Base-by-base conservation (phyloP, 1,140 invertebrate genomes). In the Macrobrachium nipponense region DNA sequence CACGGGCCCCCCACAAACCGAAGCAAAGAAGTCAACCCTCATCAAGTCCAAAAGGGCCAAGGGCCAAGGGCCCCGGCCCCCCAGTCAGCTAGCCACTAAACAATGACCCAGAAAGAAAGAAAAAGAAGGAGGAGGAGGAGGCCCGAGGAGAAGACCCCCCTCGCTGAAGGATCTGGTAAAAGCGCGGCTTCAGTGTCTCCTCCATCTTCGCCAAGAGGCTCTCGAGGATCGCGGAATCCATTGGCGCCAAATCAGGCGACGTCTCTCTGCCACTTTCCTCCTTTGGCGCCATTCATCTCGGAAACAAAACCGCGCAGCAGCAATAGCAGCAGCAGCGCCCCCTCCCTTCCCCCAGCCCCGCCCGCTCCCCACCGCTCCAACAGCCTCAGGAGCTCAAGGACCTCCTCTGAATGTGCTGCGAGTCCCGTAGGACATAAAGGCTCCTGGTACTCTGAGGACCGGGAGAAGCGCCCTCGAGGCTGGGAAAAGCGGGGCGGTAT, bases 211-310 rank as follows among this genome's bases (percentile, higher is more conserved):
- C 10, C 18, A n/a, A 72, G 43, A 70, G 62, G 77, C 77, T 86
- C n/a, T 86, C 68, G 84, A 86, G 84, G 80, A 77, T 86, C 73
- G 84, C 77, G 84, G 84, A 86, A 80, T 86, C 77, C 70, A 86
- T 86, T 86, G 84, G 77, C 20, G 84, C 84, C 70, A 86, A 86
- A 86, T 86, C 84, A 86, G 72, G 84, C 84, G 84, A 60, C 59
- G 66, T 73, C 77, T 73, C 84, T 86, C 72, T 51, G 84, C 84
- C 84, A 80, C 84, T 80, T 80, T 86, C 80, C 77, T 66, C 60
- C 77, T 66, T 70, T 58, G 43, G 11, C 43, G 66, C 84, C 68
- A 86, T 86, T 86, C 84, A 86, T 86, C 84, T 79, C 36, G 77
- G 77, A 86, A 86, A 86, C 84, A 86, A 86, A 86, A 86, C 84